phyloP scores from a whole-genome alignment of 2,888 invertebrate genomes.

The Stenichneumon culpator region DNA sequence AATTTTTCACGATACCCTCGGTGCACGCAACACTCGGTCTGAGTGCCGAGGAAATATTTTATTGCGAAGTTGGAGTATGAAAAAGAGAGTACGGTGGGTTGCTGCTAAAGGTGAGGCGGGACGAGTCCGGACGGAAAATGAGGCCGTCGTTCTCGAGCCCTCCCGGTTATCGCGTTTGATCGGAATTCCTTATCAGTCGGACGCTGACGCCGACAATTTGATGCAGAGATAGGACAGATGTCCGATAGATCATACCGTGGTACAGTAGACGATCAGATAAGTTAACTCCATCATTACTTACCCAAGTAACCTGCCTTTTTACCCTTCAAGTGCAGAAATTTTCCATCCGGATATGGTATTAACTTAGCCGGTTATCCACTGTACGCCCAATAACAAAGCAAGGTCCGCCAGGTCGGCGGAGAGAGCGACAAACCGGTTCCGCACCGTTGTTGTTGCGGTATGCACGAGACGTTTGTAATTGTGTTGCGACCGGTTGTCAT shows the following conservation, averaged over 20 bases:
- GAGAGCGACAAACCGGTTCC: slow-evolving; percentile 5
- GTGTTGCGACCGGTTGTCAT: slow-evolving; percentile 73
- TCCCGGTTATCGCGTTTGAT: slow-evolving; percentile 24
- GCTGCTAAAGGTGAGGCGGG: neutral
- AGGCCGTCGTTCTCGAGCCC: neutral
- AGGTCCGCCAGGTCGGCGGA: neutral
- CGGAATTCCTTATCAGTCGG: slow-evolving; percentile 19
- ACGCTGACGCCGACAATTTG: slow-evolving; percentile 33
- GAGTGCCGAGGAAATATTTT: slow-evolving; percentile 36
- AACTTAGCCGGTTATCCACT: neutral
- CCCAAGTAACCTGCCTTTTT: too few relatives aligned
- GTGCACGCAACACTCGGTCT: neutral
- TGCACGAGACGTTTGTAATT: slow-evolving; percentile 55
- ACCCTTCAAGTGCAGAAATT: too few relatives aligned
- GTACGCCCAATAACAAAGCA: slow-evolving; percentile 31
- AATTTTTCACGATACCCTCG: slow-evolving; percentile 17
- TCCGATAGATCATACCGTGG: neutral
- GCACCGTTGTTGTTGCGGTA: slow-evolving; percentile 11
- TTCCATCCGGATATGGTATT: too few relatives aligned
- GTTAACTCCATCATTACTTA: neutral
- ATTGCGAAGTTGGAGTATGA: neutral
- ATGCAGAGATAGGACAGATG: slow-evolving; percentile 1
- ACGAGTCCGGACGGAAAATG: neutral
- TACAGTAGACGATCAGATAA: too few relatives aligned
- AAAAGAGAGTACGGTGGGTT: neutral